A percentile compares a stretch with the other conserved stretches of the same genome.
Conservation (phyloP, 2,797 vertebrate species). For the Cheirogaleus major region DNA sequence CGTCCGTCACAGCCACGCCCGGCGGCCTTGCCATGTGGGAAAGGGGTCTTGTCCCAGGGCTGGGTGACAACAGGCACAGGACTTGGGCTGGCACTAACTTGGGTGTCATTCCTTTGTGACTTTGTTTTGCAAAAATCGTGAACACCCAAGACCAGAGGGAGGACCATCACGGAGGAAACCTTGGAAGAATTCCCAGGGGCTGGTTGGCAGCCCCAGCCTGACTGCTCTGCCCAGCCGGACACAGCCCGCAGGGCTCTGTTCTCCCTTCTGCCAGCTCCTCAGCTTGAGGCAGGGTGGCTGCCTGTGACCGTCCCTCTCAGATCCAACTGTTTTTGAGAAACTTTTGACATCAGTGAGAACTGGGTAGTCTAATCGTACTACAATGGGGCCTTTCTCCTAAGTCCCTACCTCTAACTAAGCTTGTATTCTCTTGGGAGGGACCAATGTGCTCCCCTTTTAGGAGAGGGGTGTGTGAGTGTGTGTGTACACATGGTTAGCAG, state of each 20-base stretch:
- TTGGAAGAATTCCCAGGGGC: neutral
- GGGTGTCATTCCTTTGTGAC: neutral
- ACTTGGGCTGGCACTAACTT: neutral
- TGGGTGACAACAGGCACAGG: neutral
- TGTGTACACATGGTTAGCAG: neutral
- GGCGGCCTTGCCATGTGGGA: neutral
- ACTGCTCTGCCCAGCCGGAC: neutral
- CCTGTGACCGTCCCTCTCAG: neutral
- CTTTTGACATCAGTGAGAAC: neutral
- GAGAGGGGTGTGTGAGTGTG: neutral
- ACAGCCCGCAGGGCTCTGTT: neutral
- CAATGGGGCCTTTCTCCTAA: neutral
- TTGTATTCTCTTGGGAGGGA: neutral
- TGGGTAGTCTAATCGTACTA: neutral
- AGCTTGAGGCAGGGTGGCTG: neutral
- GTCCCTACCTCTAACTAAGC: neutral
- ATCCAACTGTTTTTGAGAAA: neutral
- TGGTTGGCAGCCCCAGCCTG: neutral
- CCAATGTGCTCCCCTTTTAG: neutral
- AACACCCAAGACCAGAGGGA: neutral
- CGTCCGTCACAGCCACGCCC: neutral
- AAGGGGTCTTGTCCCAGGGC: neutral
- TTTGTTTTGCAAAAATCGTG: slow-evolving; percentile 29
- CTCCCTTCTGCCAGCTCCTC: neutral
- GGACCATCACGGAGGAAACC: neutral